A percentile compares a stretch with the other conserved stretches of the same genome.
phyloP scores from a whole-genome alignment of 2,888 invertebrate genomes.

The Dicranocentrus wangi region DNA sequence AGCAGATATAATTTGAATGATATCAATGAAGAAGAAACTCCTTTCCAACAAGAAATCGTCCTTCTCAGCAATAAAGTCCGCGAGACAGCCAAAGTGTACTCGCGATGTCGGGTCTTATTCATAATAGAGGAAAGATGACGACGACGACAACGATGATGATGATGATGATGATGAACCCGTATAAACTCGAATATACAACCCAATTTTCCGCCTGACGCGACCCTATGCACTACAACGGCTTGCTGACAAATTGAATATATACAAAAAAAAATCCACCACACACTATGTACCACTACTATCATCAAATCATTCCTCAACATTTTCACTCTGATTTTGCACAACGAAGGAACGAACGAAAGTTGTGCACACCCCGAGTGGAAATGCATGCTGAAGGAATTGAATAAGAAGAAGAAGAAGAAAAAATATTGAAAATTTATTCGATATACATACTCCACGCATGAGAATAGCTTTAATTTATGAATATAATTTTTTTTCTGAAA shows the following conservation, averaged over 20 bases:
- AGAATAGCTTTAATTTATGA: slow-evolving; percentile 49
- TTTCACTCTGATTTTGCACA: slow-evolving; percentile 9
- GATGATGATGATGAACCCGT: slow-evolving; percentile 54
- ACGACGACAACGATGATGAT: too few species aligned
- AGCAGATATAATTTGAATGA: neutral
- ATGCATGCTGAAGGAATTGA: too few species aligned
- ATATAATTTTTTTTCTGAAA: slow-evolving; percentile 36
- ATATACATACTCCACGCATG: slow-evolving; percentile 6
- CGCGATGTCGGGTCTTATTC: neutral
- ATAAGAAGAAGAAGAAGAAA: neutral
- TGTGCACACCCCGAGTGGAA: too few species aligned
- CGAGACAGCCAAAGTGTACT: neutral
- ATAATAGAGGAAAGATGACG: too few species aligned
- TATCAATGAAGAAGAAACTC: slow-evolving; percentile 7
- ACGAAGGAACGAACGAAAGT: neutral
- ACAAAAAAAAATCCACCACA: too few species aligned
- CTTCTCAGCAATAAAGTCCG: slow-evolving; percentile 1
- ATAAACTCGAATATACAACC: slow-evolving; percentile 54
- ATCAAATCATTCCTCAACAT: slow-evolving; percentile 10
- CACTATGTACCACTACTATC: too few species aligned
- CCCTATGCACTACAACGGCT: slow-evolving; percentile 41
- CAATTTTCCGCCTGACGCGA: slow-evolving; percentile 52
- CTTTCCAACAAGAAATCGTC: neutral
- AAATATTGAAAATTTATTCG: slow-evolving; percentile 28
- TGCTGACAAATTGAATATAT: slow-evolving; percentile 28